These are phyloP conservation scores for Aphelocoma californica DNA, from an alignment of 2,797 vertebrate species.

Conservation along the genomic window DNA sequence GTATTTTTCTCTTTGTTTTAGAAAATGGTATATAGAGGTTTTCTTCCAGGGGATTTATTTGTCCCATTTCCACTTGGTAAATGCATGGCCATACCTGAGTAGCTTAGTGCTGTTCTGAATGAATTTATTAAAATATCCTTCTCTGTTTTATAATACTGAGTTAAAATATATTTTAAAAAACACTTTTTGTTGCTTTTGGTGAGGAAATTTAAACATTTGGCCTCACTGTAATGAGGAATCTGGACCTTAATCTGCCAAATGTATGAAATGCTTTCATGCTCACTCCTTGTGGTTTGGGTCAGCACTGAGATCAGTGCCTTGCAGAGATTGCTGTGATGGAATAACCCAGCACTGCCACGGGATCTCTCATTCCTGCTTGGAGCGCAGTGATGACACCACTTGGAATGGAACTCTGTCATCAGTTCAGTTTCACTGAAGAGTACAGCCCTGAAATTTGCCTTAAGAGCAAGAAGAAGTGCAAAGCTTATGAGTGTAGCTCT, in stretches of 20 bases:
- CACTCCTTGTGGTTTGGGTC: neutral
- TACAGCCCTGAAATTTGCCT: neutral
- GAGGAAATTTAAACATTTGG: neutral
- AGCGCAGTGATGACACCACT: neutral
- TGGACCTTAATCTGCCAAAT: neutral
- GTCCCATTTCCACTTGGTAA: neutral
- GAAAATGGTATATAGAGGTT: neutral
- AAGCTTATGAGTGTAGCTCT: neutral
- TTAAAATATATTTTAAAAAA: neutral
- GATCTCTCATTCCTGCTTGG: neutral
- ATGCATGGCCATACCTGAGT: neutral
- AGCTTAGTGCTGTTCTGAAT: neutral
- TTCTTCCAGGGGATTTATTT: neutral
- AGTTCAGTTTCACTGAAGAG: neutral
- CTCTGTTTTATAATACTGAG: neutral
- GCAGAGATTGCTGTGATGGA: neutral
- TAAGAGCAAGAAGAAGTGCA: neutral
- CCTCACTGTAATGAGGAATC: neutral
- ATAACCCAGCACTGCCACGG: neutral
- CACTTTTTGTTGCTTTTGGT: neutral
- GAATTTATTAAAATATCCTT: neutral
- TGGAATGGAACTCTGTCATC: neutral
- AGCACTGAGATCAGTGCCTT: neutral
- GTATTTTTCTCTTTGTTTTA: neutral
- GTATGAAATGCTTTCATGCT: fast-evolving